A percentile compares a stretch with the other conserved stretches of the same genome.
Conservation (phyloP, 1,140 invertebrate genomes). For the Paraescarpia echinospica region DNA sequence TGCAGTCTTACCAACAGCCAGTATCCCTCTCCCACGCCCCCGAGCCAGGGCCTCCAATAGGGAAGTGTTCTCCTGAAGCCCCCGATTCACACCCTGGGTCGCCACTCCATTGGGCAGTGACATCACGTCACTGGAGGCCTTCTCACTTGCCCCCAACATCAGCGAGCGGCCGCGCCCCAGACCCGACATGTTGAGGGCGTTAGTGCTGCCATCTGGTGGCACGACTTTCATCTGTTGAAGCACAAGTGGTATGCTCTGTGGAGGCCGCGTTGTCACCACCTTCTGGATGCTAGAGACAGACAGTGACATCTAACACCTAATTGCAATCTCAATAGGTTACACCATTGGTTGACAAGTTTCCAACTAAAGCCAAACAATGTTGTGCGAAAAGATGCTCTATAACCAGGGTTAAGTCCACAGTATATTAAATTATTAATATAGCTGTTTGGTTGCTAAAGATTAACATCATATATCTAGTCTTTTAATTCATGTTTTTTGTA, state of each 20-base stretch:
- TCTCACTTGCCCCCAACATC: not conserved
- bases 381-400: too few relatives aligned
- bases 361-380: too few relatives aligned
- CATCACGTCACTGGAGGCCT: too few relatives aligned
- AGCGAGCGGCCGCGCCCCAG: not conserved
- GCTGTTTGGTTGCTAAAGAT: too few relatives aligned
- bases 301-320: not conserved
- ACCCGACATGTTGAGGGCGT: not conserved
- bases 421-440: too few relatives aligned
- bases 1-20: not conserved
- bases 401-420: too few relatives aligned
- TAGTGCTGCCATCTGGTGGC: not conserved
- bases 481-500: too few relatives aligned
- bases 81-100: not conserved
- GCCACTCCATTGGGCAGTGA: not conserved
- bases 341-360: too few relatives aligned
- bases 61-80: not conserved
- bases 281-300: not conserved
- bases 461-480: too few relatives aligned
- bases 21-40: not conserved
- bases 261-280: not conserved
- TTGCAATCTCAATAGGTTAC: not conserved
- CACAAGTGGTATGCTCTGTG: not conserved
- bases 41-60: not conserved
- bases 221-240: not conserved